Percentiles rank a stretch among this genome's conserved stretches.
Conservation (phyloP, 2,797 vertebrate species). For the Vespertilio murinus region DNA sequence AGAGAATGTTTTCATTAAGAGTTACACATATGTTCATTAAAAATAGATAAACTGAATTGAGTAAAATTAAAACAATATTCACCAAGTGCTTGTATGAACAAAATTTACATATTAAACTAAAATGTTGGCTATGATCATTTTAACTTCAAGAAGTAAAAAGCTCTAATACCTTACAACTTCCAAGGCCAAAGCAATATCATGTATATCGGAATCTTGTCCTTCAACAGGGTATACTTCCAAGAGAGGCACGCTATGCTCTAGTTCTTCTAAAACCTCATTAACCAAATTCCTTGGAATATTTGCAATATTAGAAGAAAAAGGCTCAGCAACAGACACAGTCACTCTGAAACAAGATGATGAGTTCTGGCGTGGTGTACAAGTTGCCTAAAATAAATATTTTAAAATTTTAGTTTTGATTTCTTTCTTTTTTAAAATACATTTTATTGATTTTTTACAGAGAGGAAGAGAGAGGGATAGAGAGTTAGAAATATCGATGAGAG, state of each 20-base stretch:
- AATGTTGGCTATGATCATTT: background rate
- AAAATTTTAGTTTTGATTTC: background rate
- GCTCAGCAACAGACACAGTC: conserved; percentile 77
- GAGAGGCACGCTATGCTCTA: conserved; percentile 75
- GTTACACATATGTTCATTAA: conserved; percentile 22
- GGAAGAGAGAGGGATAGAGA: too few relatives aligned
- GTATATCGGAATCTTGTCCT: conserved; percentile 64
- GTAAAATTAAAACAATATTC: conserved; percentile 30
- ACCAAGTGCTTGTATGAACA: background rate
- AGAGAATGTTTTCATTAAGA: background rate
- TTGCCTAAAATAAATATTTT: conserved; percentile 73
- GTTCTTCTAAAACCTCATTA: conserved; percentile 78
- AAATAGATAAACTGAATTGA: conserved; percentile 22
- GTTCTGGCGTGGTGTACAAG: conserved; percentile 72
- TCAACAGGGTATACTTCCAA: conserved; percentile 81
- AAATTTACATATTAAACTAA: conserved; percentile 6
- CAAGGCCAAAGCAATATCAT: conserved; percentile 76
- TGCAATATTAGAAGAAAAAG: conserved; percentile 81
- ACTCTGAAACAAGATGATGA: conserved; percentile 76
- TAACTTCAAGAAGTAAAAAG: background rate
- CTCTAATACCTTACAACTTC: conserved; percentile 79
- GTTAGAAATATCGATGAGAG: too few relatives aligned
- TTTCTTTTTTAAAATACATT: too few relatives aligned
- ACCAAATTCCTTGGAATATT: conserved; percentile 79
- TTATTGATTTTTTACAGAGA: too few relatives aligned